Percentiles rank a stretch among this genome's conserved stretches.
phyloP scores from a whole-genome alignment of 2,888 invertebrate species.

The Phengaris alcon region DNA sequence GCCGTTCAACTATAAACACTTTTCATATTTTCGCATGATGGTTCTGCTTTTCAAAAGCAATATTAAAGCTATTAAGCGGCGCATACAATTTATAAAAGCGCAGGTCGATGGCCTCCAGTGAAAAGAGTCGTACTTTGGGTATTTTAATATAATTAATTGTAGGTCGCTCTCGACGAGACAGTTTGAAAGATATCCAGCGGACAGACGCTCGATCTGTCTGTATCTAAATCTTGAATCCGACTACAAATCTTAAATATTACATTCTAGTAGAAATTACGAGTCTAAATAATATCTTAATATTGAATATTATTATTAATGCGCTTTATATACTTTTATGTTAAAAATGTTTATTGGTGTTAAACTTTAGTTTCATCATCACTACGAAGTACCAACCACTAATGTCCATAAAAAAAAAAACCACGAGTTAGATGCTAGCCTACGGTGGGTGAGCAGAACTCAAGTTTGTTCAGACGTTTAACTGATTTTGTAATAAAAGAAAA shows the following conservation, averaged over 20 bases:
- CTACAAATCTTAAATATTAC: background rate
- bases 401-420: too few species aligned
- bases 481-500: background rate
- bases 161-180: background rate
- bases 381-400: too few species aligned
- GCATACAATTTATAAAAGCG: slow-evolving; percentile 22
- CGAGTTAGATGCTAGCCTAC: too few species aligned
- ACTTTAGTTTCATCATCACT: background rate
- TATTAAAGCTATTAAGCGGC: background rate
- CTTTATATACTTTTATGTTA: background rate
- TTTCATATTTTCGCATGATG: slow-evolving; percentile 20
- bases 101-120: background rate
- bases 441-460: too few species aligned
- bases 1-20: slow-evolving; percentile 13
- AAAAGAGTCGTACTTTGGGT: background rate
- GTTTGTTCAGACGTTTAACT: too few species aligned
- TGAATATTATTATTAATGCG: background rate
- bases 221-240: background rate
- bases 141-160: slow-evolving; percentile 23
- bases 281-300: background rate
- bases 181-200: background rate
- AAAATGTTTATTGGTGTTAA: background rate
- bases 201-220: background rate
- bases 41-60: background rate
- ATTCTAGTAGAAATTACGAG: slow-evolving; percentile 11